phyloP scores from a whole-genome alignment of 37 sponge, comb jelly and placozoan genomes.

The Beroe ovata region DNA sequence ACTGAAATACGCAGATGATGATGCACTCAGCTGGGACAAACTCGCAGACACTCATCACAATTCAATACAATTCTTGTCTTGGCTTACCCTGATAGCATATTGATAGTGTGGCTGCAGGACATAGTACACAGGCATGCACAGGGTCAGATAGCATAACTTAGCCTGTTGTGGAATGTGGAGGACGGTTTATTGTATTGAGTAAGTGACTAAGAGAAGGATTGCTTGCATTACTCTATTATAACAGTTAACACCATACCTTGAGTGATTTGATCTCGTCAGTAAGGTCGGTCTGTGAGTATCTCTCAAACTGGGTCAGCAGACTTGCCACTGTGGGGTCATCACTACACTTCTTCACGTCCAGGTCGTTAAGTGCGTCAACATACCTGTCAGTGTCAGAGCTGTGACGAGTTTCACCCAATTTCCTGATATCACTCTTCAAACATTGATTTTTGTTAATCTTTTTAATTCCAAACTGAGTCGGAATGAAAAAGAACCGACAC shows the following conservation, averaged over 20 bases:
- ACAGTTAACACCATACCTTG: too few relatives aligned
- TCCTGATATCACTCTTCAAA: too few relatives aligned
- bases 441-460: too few relatives aligned
- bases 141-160: constrained; percentile 58
- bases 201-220: too few relatives aligned
- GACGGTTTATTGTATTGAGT: too few relatives aligned
- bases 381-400: constrained; percentile 27
- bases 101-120: constrained; percentile 61
- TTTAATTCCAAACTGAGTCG: too few relatives aligned
- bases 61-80: too few relatives aligned
- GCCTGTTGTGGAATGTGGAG: too few relatives aligned
- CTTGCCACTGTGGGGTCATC: neutral
- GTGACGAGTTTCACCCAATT: too few relatives aligned
- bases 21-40: neutral
- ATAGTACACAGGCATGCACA: constrained; percentile 28
- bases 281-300: constrained; percentile 18
- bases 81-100: constrained; percentile 43
- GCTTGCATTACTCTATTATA: too few relatives aligned
- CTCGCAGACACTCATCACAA: neutral
- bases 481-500: too few relatives aligned
- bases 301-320: constrained; percentile 1
- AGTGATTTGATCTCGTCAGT: constrained; percentile 42
- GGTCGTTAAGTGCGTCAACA: constrained; percentile 16
- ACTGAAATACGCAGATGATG: neutral
- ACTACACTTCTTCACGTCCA: neutral